phyloP scores from a whole-genome alignment of 2,888 invertebrate genomes.

The Polydrusus tereticollis region DNA sequence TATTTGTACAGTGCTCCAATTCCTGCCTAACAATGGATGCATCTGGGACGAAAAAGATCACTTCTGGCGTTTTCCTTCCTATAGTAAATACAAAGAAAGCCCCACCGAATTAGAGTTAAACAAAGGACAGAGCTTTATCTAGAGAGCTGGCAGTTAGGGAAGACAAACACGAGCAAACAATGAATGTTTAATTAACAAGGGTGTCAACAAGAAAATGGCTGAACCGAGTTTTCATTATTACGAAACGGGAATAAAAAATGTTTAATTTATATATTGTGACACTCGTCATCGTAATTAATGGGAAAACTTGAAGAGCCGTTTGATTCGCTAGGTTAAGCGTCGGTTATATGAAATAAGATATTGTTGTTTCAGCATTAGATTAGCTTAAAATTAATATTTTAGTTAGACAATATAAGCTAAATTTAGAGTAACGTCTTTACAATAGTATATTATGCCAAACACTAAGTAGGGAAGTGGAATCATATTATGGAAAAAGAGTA shows the following conservation, averaged over 20 bases:
- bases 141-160: conserved; percentile 24
- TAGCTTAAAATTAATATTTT: not conserved
- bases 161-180: conserved; percentile 34
- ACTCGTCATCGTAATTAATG: not conserved
- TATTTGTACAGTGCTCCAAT: conserved; percentile 40
- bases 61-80: conserved; percentile 40
- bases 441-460: no score
- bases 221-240: conserved; percentile 21
- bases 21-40: conserved; percentile 41
- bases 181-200: conserved; percentile 47
- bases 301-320: not conserved
- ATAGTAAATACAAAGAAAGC: conserved; percentile 36
- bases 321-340: not conserved
- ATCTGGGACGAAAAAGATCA: conserved; percentile 40
- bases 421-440: no score
- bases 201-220: conserved; percentile 45
- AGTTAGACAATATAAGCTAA: no score
- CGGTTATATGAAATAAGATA: not conserved
- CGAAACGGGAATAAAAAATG: not conserved
- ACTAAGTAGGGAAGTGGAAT: no score
- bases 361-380: not conserved
- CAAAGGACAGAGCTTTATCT: conserved; percentile 40
- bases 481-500: no score
- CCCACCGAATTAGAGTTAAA: conserved; percentile 40
- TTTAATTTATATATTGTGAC: conserved; percentile 12